A percentile compares a stretch with the other conserved stretches of the same genome.
These are phyloP conservation scores for Nineta flava DNA, from an alignment of 2,888 invertebrate species.

Conservation along the genomic window DNA sequence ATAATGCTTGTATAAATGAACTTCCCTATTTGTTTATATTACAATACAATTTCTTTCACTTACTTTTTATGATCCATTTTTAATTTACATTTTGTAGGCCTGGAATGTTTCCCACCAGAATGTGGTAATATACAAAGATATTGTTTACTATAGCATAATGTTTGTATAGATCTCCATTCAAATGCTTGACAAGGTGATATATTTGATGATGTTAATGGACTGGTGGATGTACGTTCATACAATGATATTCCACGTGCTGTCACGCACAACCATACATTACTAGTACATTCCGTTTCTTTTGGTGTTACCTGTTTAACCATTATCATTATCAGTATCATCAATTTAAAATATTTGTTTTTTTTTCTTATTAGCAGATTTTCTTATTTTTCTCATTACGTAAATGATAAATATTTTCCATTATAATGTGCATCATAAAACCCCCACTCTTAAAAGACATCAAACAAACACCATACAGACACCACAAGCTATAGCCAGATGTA, in stretches of 20 bases:
- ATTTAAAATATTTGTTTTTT: too few relatives aligned
- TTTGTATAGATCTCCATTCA: conserved; percentile 59
- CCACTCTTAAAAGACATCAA: too few relatives aligned
- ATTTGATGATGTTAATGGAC: conserved; percentile 22
- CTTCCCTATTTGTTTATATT: too few relatives aligned
- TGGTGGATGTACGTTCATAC: conserved; percentile 33
- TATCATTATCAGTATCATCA: too few relatives aligned
- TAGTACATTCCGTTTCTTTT: conserved; percentile 41
- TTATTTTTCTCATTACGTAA: too few relatives aligned
- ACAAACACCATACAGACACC: too few relatives aligned
- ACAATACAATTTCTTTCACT: conserved; percentile 16
- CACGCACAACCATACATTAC: conserved; percentile 46
- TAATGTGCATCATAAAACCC: too few relatives aligned
- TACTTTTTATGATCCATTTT: conserved; percentile 58
- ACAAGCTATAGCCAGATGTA: too few relatives aligned
- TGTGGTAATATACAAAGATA: conserved; percentile 40
- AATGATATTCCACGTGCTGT: conserved; percentile 46
- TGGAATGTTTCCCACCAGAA: conserved; percentile 34
- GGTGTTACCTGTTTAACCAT: conserved; percentile 24
- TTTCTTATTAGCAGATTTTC: too few relatives aligned
- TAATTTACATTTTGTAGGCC: conserved; percentile 49
- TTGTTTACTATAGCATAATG: conserved; percentile 59
- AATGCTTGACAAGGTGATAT: conserved; percentile 30
- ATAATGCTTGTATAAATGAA: too few relatives aligned
- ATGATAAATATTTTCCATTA: too few relatives aligned